These are phyloP conservation scores for Plecotus auritus DNA, from an alignment of 2,113 vertebrate genomes.

Conservation along the genomic window DNA sequence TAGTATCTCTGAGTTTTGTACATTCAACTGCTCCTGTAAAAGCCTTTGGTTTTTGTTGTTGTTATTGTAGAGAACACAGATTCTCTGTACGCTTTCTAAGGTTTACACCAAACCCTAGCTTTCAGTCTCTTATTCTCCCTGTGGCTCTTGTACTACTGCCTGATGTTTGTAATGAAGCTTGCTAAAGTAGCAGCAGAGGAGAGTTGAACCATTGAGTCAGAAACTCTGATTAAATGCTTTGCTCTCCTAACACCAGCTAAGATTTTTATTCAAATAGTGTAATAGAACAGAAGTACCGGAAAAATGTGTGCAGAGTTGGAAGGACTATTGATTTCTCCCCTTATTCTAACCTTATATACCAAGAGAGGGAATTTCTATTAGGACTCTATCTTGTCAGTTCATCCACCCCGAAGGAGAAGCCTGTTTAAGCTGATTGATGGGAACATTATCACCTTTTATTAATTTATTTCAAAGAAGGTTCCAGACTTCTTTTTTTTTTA, in stretches of 20 bases:
- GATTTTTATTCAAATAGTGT: neutral
- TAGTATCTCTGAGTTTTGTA: constrained; percentile 79
- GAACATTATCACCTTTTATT: neutral
- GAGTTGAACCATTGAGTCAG: neutral
- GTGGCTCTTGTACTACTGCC: constrained; percentile 61
- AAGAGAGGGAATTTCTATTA: neutral
- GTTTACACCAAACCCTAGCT: constrained; percentile 67
- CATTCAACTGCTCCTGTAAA: constrained; percentile 73
- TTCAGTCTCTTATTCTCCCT: constrained; percentile 65
- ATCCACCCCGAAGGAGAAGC: neutral
- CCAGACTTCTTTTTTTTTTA: neutral
- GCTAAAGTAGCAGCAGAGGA: neutral
- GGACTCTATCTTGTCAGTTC: neutral
- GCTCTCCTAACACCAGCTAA: neutral
- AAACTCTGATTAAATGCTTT: neutral
- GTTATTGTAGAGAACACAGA: constrained; percentile 78
- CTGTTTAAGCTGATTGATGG: neutral
- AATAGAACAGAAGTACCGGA: neutral
- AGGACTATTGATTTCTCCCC: neutral
- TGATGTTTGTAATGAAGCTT: neutral
- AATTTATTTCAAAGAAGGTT: neutral
- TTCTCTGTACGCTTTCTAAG: constrained; percentile 81
- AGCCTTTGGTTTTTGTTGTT: constrained; percentile 75
- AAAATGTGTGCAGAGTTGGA: neutral
- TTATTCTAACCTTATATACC: neutral